Base-by-base conservation (phyloP, 2,888 invertebrate genomes). In the Plebejus melissa region DNA sequence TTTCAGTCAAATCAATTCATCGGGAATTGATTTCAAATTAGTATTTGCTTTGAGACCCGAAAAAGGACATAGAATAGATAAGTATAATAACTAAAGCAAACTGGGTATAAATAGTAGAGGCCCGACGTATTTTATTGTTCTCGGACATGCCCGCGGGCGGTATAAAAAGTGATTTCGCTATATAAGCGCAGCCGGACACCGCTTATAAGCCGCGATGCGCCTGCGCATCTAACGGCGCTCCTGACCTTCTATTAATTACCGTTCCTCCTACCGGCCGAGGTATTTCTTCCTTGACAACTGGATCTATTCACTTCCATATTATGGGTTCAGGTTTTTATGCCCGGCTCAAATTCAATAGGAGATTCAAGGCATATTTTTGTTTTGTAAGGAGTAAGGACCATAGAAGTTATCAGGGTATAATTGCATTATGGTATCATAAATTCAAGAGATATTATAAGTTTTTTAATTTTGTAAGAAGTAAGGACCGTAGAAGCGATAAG, bases 171-270 rank as follows among this genome's bases (percentile, higher is more conserved):
- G 46, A 79, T 76, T 76, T 79, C 74, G 70, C 79, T 79, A 77
- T 79, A 79, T 79, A 78, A 79, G 80, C 75, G 65, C 84, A 85
- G 86, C 87, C 89, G 90, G 90, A 88, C 88, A 82, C 83, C 84
- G 82, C 79, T 83, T 89, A 89, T 87, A 90, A 82, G 90, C 85
- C 86, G 84, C 83, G 89, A 88, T 87, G 90, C 86, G 89, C 87
- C 80, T 79, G 85, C 86, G 87, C 88, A 85, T 84, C 85, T 89
- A 89, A 91, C 90, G 90, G 90, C 84, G 83, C 83, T 81, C 80
- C 83, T 87, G 90, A 89, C 90, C 90, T 89, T 89, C 90, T 90
- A 90, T 90, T 90, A 90, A 91, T 91, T 90, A 90, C 91, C 89
- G 90, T 90, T 90, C 82, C 85, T 83, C 85, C 88, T 86, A 85